phyloP scores from a whole-genome alignment of 92 coral and sea anemone genomes.

The Actinernus sp. region DNA sequence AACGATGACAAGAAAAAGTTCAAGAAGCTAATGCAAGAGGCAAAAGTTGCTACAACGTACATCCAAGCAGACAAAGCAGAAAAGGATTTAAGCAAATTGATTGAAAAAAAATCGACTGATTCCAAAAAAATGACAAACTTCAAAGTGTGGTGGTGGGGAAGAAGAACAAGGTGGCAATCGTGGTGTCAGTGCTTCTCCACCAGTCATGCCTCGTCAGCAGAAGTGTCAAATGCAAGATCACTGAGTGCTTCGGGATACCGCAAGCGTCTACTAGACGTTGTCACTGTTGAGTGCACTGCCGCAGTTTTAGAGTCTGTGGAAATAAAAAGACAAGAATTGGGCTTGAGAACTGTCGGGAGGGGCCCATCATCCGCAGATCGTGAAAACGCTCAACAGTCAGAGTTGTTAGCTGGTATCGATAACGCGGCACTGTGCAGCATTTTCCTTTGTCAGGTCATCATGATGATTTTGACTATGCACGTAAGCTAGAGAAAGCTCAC shows the following conservation, averaged over 20 bases:
- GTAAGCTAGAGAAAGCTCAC: too few species aligned
- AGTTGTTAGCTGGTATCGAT: too few species aligned
- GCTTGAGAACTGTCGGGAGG: too few species aligned
- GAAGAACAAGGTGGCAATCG: slow-evolving; percentile 53
- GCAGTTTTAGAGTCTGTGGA: too few species aligned
- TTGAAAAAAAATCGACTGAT: slow-evolving; percentile 29
- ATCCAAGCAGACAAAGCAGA: slow-evolving; percentile 50
- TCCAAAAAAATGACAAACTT: slow-evolving; percentile 35
- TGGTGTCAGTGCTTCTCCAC: slow-evolving; percentile 42
- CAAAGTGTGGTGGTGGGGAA: slow-evolving; percentile 68
- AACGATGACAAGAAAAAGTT: slow-evolving; percentile 25
- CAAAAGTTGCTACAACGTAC: slow-evolving; percentile 42
- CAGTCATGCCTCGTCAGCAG: slow-evolving; percentile 33
- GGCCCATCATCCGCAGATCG: too few species aligned
- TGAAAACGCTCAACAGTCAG: too few species aligned
- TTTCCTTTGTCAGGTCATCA: too few species aligned
- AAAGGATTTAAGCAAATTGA: slow-evolving; percentile 10
- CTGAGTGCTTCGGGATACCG: slow-evolving; percentile 27
- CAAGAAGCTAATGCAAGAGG: slow-evolving; percentile 38
- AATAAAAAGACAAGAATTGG: too few species aligned
- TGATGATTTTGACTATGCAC: too few species aligned
- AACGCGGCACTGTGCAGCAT: too few species aligned
- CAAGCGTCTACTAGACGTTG: slow-evolving; percentile 30
- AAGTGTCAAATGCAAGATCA: slow-evolving; percentile 40
- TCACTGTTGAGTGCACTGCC: slow-evolving; percentile 29